These are phyloP conservation scores for Enhydra lutris DNA, from an alignment of 2,113 vertebrate genomes.

Conservation along the genomic window DNA sequence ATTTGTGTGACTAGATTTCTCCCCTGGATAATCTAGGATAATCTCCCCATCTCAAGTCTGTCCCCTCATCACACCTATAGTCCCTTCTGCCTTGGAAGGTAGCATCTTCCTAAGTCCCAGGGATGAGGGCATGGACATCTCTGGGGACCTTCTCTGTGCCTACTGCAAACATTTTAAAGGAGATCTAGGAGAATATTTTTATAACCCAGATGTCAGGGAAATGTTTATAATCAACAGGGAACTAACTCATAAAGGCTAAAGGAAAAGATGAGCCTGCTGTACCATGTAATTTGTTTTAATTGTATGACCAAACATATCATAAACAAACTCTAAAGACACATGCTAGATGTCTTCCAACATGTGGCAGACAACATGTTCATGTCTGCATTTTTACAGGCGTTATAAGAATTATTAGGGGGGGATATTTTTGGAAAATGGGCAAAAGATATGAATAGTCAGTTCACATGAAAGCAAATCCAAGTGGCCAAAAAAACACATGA, in stretches of 20 bases:
- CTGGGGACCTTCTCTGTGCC: background rate
- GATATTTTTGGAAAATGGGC: background rate
- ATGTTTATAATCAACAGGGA: background rate
- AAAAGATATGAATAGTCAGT: background rate
- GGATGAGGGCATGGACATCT: background rate
- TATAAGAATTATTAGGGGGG: background rate
- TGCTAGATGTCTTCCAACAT: background rate
- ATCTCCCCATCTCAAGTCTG: background rate
- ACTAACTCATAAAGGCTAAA: background rate
- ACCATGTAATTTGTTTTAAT: background rate
- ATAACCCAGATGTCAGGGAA: background rate
- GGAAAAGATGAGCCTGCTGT: background rate
- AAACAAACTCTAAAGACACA: background rate
- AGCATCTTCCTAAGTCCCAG: background rate
- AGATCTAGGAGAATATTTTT: background rate
- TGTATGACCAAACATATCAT: background rate
- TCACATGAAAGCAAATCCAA: conserved; percentile 22
- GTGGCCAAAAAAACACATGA: conserved; percentile 2
- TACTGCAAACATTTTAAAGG: background rate
- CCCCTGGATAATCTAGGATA: background rate
- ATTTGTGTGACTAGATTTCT: too few species aligned
- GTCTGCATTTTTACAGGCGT: background rate
- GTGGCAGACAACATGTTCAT: background rate
- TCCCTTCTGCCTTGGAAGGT: background rate
- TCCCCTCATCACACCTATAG: background rate